phyloP scores from a whole-genome alignment of 2,113 vertebrate genomes.

The Cinclus mexicanus region DNA sequence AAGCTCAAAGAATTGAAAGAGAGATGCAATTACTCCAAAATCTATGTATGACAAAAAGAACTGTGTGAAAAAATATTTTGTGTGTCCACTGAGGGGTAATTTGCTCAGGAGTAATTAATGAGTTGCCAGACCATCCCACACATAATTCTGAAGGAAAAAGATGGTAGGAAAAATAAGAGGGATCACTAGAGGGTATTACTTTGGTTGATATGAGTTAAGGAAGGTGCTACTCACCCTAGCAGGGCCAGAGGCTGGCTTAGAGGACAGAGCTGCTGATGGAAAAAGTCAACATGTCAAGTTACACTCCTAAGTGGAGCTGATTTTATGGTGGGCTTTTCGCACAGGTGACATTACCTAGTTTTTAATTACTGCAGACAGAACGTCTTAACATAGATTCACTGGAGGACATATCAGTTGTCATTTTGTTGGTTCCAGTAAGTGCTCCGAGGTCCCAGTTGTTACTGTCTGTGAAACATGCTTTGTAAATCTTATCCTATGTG shows the following conservation, averaged over 20 bases:
- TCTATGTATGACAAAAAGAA: background rate
- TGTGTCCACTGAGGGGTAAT: background rate
- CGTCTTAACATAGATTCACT: constrained; percentile 31
- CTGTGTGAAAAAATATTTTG: background rate
- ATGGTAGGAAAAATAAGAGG: background rate
- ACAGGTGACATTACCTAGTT: constrained; percentile 55
- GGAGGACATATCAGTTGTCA: constrained; percentile 56
- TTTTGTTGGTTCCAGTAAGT: constrained; percentile 62
- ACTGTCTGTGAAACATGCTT: constrained; percentile 37
- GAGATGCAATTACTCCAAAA: background rate
- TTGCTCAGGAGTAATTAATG: background rate
- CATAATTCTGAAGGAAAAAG: background rate
- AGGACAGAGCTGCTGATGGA: constrained; percentile 27
- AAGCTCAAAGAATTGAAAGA: background rate
- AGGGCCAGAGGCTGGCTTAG: constrained; percentile 15
- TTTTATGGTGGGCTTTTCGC: constrained; percentile 50
- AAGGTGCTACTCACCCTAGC: background rate
- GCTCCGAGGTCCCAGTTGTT: constrained; percentile 42
- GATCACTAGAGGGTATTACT: background rate
- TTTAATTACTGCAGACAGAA: constrained; percentile 63
- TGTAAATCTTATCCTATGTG: constrained; percentile 49
- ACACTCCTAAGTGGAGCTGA: constrained; percentile 33
- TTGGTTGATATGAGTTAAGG: background rate
- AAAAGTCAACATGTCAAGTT: constrained; percentile 48
- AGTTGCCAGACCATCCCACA: background rate